These are phyloP conservation scores for Mycogona germanica DNA, from an alignment of 2,888 invertebrate species.

Conservation along the genomic window DNA sequence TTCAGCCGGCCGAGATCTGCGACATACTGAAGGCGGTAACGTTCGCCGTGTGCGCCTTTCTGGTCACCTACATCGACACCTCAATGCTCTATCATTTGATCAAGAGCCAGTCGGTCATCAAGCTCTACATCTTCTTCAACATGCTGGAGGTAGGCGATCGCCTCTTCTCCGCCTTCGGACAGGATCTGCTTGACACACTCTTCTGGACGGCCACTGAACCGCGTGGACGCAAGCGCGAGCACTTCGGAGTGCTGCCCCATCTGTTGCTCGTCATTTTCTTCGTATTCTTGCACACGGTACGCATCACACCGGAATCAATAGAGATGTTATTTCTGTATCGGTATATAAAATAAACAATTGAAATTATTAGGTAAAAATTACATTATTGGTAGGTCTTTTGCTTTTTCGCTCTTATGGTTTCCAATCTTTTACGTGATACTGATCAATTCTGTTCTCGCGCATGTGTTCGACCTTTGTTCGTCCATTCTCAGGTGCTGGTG, in stretches of 20 bases:
- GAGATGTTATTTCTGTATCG: no score
- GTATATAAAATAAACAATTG: no score
- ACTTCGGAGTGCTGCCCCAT: slow-evolving; percentile 80
- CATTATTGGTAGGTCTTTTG: no score
- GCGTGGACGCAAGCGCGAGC: slow-evolving; percentile 61
- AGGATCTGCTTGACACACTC: slow-evolving; percentile 94
- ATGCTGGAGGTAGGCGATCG: slow-evolving; percentile 97
- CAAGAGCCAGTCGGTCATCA: slow-evolving; percentile 91
- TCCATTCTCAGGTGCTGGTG: slow-evolving; percentile 51
- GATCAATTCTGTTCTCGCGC: no score
- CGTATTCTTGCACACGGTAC: no score
- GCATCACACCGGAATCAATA: no score
- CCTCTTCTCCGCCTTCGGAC: slow-evolving; percentile 90
- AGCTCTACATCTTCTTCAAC: slow-evolving; percentile 98
- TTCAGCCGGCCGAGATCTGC: slow-evolving; percentile 86
- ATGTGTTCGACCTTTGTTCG: neutral
- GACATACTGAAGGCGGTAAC: slow-evolving; percentile 90
- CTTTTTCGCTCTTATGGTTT: no score
- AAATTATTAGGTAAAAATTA: no score
- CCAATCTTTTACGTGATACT: no score
- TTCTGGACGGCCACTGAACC: slow-evolving; percentile 99
- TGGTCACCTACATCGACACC: slow-evolving; percentile 88
- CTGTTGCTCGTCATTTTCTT: slow-evolving; percentile 81
- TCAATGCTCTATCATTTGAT: slow-evolving; percentile 93
- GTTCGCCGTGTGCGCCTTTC: slow-evolving; percentile 62